Conservation (phyloP, 1,140 invertebrate species). For the Orussus abietinus region DNA sequence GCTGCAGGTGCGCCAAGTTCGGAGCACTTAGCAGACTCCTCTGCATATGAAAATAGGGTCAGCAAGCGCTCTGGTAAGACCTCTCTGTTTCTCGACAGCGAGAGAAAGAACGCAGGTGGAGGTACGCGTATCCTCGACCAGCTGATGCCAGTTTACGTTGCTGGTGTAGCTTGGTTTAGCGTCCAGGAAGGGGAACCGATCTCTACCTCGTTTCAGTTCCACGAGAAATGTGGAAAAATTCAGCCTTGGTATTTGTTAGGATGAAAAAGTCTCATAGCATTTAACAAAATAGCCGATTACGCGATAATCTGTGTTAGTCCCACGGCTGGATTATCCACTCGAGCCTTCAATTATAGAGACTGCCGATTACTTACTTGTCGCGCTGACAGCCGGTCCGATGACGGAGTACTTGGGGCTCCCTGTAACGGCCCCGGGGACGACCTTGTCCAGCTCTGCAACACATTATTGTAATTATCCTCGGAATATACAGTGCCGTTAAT, state of each 20-base stretch:
- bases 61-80: no score
- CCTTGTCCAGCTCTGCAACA: slow-evolving; percentile 53
- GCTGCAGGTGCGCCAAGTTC: slow-evolving; percentile 33
- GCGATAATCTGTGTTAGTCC: no score
- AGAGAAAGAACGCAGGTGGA: not conserved
- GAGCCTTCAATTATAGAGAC: slow-evolving; percentile 11
- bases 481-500: slow-evolving; percentile 53
- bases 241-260: no score
- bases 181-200: no score
- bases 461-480: slow-evolving; percentile 53
- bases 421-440: slow-evolving; percentile 47
- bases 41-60: slow-evolving; percentile 32
- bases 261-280: no score
- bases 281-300: no score
- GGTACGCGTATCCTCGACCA: no score
- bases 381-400: slow-evolving; percentile 55
- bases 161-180: no score
- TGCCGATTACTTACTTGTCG: slow-evolving; percentile 51
- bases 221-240: no score
- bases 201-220: no score
- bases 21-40: slow-evolving; percentile 29
- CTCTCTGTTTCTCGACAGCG: not conserved
- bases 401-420: slow-evolving; percentile 50
- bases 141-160: no score
- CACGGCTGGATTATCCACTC: no score